phyloP scores from a whole-genome alignment of 2,113 vertebrate species.

The Menidia beryllina region DNA sequence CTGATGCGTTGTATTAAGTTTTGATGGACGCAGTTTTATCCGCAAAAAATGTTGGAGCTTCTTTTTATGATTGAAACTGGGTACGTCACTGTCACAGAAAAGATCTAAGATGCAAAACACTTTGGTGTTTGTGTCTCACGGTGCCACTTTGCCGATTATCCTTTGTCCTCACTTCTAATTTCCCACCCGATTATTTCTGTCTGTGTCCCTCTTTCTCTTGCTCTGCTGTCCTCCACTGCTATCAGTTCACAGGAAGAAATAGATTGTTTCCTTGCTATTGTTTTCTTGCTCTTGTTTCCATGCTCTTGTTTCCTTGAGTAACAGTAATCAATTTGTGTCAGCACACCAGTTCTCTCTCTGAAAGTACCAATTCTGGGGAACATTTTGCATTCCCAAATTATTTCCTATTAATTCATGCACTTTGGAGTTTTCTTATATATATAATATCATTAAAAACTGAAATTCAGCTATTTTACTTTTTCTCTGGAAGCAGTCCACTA shows the following conservation, averaged over 20 bases:
- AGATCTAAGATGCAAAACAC: constrained; percentile 66
- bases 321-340: constrained; percentile 78
- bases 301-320: too few relatives aligned
- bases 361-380: constrained; percentile 56
- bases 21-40: constrained; percentile 7
- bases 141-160: constrained; percentile 44
- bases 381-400: constrained; percentile 69
- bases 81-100: constrained; percentile 49
- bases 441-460: constrained; percentile 14
- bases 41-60: constrained; percentile 27
- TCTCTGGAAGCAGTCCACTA: constrained; percentile 1
- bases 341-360: constrained; percentile 58
- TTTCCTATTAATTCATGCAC: neutral
- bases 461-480: constrained; percentile 28
- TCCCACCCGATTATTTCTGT: constrained; percentile 37
- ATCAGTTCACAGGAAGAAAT: constrained; percentile 70
- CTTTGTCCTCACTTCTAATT: constrained; percentile 27
- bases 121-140: constrained; percentile 71
- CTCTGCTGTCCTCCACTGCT: constrained; percentile 37
- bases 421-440: neutral
- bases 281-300: too few relatives aligned
- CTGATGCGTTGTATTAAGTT: constrained; percentile 5
- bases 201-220: neutral
- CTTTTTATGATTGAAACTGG: constrained; percentile 55
- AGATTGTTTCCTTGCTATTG: constrained; percentile 69